phyloP scores from a whole-genome alignment of 2,888 invertebrate genomes.

The Limenitis camilla region DNA sequence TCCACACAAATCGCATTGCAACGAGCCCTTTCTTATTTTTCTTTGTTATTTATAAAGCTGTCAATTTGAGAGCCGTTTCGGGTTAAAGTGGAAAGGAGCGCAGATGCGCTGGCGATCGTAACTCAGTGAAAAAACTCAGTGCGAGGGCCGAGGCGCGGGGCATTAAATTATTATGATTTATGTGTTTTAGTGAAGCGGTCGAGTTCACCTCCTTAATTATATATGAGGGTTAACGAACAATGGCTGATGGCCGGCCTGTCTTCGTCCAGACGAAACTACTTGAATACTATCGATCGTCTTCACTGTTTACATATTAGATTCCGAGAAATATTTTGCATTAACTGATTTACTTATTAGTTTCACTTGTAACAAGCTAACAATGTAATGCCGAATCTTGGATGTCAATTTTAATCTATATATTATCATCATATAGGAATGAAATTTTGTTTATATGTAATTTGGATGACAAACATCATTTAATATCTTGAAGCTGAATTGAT shows the following conservation, averaged over 20 bases:
- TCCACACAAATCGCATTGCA: slow-evolving; percentile 28
- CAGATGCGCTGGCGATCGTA: slow-evolving; percentile 55
- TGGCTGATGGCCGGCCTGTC: slow-evolving; percentile 39
- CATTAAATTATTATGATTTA: slow-evolving; percentile 74
- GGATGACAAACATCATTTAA: too few relatives aligned
- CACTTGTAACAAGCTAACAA: not conserved
- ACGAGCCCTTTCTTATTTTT: slow-evolving; percentile 30
- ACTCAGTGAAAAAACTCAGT: slow-evolving; percentile 45
- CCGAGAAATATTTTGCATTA: not conserved
- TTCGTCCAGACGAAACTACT: slow-evolving; percentile 13
- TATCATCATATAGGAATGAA: too few relatives aligned
- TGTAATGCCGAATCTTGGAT: not conserved
- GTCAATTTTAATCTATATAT: too few relatives aligned
- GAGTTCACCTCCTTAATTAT: slow-evolving; percentile 61
- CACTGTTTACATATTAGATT: not conserved
- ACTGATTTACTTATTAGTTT: not conserved
- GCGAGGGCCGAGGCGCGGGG: slow-evolving; percentile 52
- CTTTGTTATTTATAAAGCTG: slow-evolving; percentile 57
- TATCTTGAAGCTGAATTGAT: too few relatives aligned
- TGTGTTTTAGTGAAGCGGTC: slow-evolving; percentile 59
- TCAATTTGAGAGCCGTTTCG: slow-evolving; percentile 56
- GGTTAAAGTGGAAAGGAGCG: slow-evolving; percentile 49
- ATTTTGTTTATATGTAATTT: too few relatives aligned
- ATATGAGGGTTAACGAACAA: slow-evolving; percentile 62
- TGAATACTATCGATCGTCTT: slow-evolving; percentile 1